Base-by-base conservation (phyloP, 2,888 invertebrate genomes). In the Cephalotes varians region DNA sequence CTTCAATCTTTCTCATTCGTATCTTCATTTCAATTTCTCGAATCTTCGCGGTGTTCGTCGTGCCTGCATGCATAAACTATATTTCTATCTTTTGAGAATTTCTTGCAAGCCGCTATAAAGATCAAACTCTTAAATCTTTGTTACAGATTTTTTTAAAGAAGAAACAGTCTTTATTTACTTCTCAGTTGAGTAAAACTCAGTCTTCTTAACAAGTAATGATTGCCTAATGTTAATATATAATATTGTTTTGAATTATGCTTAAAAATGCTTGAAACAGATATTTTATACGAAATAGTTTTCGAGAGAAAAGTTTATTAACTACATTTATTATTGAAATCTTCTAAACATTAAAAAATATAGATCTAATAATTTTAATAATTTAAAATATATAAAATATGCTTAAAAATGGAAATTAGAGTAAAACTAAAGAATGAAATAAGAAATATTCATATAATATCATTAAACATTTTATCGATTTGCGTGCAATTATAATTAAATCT, bases 41-140 rank as follows among this genome's bases (percentile, higher is more conserved):
- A 51, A 12, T 18, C 34, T 64, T 67, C 18, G 21, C 44, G 10
- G 9, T 74, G 10, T n/a, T 73, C 34, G 28, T 72, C 73, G 34
- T 54, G 15, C 54, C 34, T 18, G 40, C 67, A 34, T 21, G 77
- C 69, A 49, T 37, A 28, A 67, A 34, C n/a, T 40, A 51, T 67
- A 77, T 69, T 77, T 67, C 51, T 28, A 64, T 76, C n/a, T 77
- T 9, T 7, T 28, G 25, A 74, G 21, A 9, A 65, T 67, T 67
- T 67, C 40, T 21, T 51, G 21, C 18, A 34, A 25, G 49, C n/a
- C 25, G 9, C 21, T 21, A 37, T 21, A 31, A 40, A 54, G 54
- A 77, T 77, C 67, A 65, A 62, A 37, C 21, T 62, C 40, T 40
- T 28, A n/a, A 65, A 65, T 21, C 25, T 4, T 40, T 40, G 12